Evolutionary conservation across 2,888 invertebrate genomes (phyloP).

Genomic region (Acheta domesticus): DNA sequence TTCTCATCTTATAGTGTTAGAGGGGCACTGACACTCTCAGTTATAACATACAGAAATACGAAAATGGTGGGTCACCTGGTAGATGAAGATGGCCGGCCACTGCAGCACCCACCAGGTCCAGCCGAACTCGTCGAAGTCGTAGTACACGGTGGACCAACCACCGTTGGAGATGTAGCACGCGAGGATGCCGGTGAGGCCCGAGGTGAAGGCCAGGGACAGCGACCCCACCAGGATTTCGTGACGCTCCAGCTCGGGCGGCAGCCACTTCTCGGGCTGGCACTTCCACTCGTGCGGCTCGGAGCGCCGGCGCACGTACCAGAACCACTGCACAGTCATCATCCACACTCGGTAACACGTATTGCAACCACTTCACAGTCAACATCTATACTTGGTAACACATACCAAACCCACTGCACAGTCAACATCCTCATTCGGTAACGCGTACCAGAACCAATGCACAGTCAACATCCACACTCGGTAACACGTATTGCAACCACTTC

Average conservation of each 20-base stretch:
- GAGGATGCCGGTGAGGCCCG: constrained; percentile 57
- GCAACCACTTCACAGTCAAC: constrained; percentile 60
- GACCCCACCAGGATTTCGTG: constrained; percentile 66
- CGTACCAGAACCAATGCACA: constrained; percentile 68
- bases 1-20: too few species aligned
- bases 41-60: too few species aligned
- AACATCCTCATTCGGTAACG: constrained; percentile 40
- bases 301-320: constrained; percentile 62
- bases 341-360: constrained; percentile 52
- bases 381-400: constrained; percentile 46
- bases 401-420: constrained; percentile 64
- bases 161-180: constrained; percentile 66
- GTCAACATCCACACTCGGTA: neutral
- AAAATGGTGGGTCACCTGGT: constrained; percentile 49
- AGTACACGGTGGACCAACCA: constrained; percentile 64
- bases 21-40: too few species aligned
- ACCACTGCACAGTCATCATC: constrained; percentile 55
- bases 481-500: too few species aligned
- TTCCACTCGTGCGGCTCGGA: constrained; percentile 67
- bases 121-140: constrained; percentile 59
- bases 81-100: constrained; percentile 61
- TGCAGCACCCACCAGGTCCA: constrained; percentile 65
- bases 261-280: constrained; percentile 67
- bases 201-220: constrained; percentile 55
- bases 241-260: constrained; percentile 62